Conservation (phyloP, 1,140 invertebrate species). For the Drosophila azteca region DNA sequence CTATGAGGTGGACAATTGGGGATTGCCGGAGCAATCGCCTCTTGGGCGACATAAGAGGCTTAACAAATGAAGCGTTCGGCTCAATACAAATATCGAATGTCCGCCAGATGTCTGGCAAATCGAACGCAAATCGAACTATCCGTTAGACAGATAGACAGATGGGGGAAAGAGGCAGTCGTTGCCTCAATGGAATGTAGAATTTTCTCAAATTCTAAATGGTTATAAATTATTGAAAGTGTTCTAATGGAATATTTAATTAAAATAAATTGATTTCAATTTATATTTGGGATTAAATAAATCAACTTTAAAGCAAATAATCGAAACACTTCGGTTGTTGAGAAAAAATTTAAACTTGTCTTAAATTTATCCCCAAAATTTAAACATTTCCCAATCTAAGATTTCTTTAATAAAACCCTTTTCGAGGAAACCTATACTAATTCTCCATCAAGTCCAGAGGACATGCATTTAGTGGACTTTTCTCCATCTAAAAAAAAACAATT, state of each 20-base stretch:
- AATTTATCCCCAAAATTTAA: too few species aligned
- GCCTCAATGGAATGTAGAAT: conserved; percentile 8
- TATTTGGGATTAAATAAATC: too few species aligned
- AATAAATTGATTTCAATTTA: too few species aligned
- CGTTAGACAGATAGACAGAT: too few species aligned
- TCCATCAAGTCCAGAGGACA: conserved; percentile 23
- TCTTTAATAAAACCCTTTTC: too few species aligned
- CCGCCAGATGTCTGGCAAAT: background rate
- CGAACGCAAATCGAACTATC: conserved; percentile 11
- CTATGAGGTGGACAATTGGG: conserved; percentile 21
- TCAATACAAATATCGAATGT: conserved; percentile 31
- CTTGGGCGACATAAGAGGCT: conserved; percentile 37
- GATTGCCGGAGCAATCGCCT: conserved; percentile 14
- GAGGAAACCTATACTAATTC: conserved; percentile 37
- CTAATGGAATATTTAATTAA: too few species aligned
- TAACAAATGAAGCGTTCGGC: conserved; percentile 38
- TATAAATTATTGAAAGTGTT: conserved; percentile 28
- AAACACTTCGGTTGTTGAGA: too few species aligned
- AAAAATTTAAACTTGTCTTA: too few species aligned
- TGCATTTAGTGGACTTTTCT: conserved; percentile 16
- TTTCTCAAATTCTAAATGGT: background rate
- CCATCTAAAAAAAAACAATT: conserved; percentile 20
- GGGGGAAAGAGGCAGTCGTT: background rate
- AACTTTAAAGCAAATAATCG: too few species aligned
- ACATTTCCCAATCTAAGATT: too few species aligned